Conservation (phyloP, 2,113 vertebrate species). For the rabbit (Oryctolagus cuniculus) region DNA sequence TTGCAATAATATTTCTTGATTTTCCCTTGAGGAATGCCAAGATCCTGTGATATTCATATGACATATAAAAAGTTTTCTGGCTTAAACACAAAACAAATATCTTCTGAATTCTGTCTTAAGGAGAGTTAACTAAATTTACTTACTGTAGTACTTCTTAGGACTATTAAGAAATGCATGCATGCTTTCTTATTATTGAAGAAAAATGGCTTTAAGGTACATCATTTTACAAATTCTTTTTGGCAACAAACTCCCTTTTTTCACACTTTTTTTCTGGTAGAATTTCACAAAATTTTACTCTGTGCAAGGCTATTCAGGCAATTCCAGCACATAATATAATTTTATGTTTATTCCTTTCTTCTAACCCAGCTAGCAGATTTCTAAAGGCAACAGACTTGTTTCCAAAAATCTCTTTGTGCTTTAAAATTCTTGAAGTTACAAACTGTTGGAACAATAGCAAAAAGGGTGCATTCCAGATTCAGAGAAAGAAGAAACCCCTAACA, state of each 20-base stretch:
- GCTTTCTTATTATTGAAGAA: not conserved
- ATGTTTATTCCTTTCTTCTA: not conserved
- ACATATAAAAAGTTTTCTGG: not conserved
- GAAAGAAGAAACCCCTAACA: not conserved
- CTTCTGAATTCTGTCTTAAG: constrained; percentile 22
- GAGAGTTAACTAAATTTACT: not conserved
- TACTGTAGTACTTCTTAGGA: not conserved
- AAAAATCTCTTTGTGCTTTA: not conserved
- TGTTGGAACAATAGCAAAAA: not conserved
- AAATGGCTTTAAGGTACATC: not conserved
- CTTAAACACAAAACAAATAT: constrained; percentile 40
- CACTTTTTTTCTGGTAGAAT: not conserved
- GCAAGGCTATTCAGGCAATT: not conserved
- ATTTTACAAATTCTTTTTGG: not conserved
- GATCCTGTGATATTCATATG: not conserved
- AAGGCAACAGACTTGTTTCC: not conserved
- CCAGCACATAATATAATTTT: not conserved
- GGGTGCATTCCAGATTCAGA: not conserved
- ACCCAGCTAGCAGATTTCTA: not conserved
- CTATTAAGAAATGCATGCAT: not conserved
- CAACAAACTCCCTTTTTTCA: not conserved
- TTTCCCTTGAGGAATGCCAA: not conserved
- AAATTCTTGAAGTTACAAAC: not conserved
- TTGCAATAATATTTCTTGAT: not conserved
- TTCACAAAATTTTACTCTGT: not conserved